phyloP scores from a whole-genome alignment of 1,140 invertebrate genomes.

The Marisa cornuarietis region DNA sequence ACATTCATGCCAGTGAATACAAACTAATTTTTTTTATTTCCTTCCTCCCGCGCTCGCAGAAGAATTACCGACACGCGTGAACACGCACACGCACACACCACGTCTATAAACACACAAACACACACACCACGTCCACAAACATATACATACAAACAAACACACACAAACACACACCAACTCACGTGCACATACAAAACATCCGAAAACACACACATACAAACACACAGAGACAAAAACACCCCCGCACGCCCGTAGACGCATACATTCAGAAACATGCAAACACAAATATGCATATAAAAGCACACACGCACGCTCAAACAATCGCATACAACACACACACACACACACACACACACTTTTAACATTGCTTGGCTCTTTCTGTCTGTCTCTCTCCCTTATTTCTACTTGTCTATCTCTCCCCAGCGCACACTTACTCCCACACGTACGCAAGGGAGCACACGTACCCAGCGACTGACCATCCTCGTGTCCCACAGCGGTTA shows the following conservation, averaged over 20 bases:
- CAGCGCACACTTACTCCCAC: constrained; percentile 1
- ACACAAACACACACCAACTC: background rate
- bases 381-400: background rate
- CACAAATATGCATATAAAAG: background rate
- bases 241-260: no score
- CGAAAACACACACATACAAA: background rate
- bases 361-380: background rate
- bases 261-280: background rate
- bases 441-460: background rate
- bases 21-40: no score
- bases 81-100: no score
- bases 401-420: background rate
- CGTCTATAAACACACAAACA: background rate
- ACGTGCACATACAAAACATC: background rate
- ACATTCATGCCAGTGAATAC: no score
- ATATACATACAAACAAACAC: background rate
- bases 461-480: no score
- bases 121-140: background rate
- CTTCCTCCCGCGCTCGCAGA: no score
- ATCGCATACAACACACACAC: background rate
- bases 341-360: background rate
- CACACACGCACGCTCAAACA: background rate
- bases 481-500: no score
- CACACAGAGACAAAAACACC: background rate
- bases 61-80: no score